These are phyloP conservation scores for Hoplostethus atlanticus DNA, from an alignment of 2,797 vertebrate species.

Conservation along the genomic window DNA sequence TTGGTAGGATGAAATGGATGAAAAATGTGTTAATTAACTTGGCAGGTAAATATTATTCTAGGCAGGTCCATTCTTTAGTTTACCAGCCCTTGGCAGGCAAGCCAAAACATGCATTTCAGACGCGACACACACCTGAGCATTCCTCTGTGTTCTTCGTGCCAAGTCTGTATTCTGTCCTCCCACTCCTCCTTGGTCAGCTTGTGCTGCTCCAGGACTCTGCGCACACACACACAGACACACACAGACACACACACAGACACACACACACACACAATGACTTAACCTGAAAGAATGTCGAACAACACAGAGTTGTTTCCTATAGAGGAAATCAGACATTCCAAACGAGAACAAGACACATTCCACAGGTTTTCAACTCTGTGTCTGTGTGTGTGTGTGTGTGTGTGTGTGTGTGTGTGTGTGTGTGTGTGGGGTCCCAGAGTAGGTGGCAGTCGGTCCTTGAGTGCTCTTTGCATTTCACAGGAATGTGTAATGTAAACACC, in stretches of 20 bases:
- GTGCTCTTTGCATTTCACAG: too few species aligned
- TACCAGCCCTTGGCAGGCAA: too few species aligned
- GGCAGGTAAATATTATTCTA: too few species aligned
- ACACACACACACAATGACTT: conserved; percentile 26
- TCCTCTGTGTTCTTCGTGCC: conserved; percentile 96
- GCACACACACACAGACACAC: conserved; percentile 1
- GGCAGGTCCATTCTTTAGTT: too few species aligned
- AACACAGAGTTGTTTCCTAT: conserved; percentile 31
- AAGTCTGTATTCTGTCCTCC: conserved; percentile 98
- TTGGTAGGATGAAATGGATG: too few species aligned
- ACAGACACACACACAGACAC: conserved; percentile 31
- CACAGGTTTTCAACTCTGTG: neutral
- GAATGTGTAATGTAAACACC: too few species aligned
- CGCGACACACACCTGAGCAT: conserved; percentile 89
- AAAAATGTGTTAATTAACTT: too few species aligned
- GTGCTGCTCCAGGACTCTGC: conserved; percentile 96
- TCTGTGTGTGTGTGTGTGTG: neutral
- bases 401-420: conserved; percentile 3
- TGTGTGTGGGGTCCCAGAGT: neutral
- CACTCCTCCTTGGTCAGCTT: conserved; percentile 98
- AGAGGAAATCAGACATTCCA: conserved; percentile 51
- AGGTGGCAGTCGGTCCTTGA: too few species aligned
- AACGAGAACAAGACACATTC: conserved; percentile 6
- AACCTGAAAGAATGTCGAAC: conserved; percentile 33
- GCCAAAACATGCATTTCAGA: too few species aligned